Conservation (phyloP, 1,140 invertebrate species). For the Tetramorium parvispinum region DNA sequence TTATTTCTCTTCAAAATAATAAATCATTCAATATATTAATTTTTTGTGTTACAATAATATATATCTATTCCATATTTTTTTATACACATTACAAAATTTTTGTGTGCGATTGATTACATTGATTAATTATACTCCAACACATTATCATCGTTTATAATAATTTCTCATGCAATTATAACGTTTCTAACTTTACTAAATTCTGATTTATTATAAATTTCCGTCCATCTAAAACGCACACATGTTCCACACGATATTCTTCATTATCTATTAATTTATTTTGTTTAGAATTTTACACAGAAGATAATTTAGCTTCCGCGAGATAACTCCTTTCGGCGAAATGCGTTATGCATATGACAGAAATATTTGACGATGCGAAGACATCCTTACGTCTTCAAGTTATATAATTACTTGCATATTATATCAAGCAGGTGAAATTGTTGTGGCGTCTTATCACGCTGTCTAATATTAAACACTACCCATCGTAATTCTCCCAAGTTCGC, state of each 20-base stretch:
- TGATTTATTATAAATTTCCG: neutral
- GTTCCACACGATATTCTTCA: neutral
- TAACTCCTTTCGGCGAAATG: neutral
- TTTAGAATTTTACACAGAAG: neutral
- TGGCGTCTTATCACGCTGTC: neutral
- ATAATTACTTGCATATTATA: neutral
- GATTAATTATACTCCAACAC: neutral
- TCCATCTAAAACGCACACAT: neutral
- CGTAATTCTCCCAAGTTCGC: constrained; percentile 13
- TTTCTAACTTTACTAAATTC: neutral
- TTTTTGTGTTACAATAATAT: neutral
- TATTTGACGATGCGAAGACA: neutral
- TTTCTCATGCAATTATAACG: neutral
- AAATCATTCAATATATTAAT: neutral
- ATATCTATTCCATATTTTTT: neutral
- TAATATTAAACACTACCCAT: constrained; percentile 37
- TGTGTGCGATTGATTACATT: neutral
- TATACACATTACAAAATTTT: neutral
- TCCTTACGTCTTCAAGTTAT: neutral
- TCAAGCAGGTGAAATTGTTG: neutral
- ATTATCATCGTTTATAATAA: neutral
- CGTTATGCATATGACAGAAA: neutral
- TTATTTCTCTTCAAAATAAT: neutral
- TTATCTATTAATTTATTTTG: neutral
- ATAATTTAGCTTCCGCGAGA: neutral